Evolutionary conservation across 1,140 invertebrate species (phyloP).

Genomic region (Drosophila takahashii): DNA sequence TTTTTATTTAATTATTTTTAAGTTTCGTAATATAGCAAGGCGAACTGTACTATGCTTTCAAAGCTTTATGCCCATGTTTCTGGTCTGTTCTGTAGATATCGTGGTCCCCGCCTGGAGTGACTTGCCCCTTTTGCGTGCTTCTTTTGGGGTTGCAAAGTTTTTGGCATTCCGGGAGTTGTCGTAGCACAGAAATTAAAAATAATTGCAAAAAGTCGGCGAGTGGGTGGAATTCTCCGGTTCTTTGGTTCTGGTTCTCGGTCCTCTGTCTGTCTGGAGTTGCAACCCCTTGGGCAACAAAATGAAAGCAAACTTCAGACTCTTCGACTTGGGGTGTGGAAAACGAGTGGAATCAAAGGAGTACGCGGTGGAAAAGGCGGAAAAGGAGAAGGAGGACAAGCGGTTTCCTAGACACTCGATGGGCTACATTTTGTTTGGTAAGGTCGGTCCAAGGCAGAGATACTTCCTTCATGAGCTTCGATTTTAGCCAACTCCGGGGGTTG

Average conservation of each 20-base stretch:
- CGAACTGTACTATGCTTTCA: constrained; percentile 15
- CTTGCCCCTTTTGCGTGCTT: constrained; percentile 37
- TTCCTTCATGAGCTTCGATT: constrained; percentile 35
- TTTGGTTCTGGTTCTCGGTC: not conserved
- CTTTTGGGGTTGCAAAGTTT: constrained; percentile 74
- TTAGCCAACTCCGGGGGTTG: constrained; percentile 37
- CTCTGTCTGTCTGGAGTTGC: constrained; percentile 72
- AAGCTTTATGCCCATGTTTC: constrained; percentile 7
- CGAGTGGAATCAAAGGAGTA: constrained; percentile 2
- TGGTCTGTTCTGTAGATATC: constrained; percentile 46
- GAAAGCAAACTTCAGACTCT: constrained; percentile 59
- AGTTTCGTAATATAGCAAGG: not conserved
- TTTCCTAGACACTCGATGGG: constrained; percentile 53
- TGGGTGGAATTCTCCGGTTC: constrained; percentile 41
- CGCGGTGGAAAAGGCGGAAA: not conserved
- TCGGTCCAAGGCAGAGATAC: constrained; percentile 32
- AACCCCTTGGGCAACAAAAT: constrained; percentile 61
- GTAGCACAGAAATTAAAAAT: constrained; percentile 73
- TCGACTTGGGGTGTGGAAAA: constrained; percentile 4
- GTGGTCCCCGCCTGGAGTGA: constrained; percentile 29
- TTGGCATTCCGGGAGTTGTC: constrained; percentile 77
- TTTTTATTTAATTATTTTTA: too few species aligned
- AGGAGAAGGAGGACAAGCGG: constrained; percentile 18
- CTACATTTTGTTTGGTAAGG: constrained; percentile 56
- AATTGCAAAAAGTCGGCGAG: constrained; percentile 62